Base-by-base conservation (phyloP, 37 sponge, comb jelly and placozoan genomes). In the Mnemiopsis leidyi region DNA sequence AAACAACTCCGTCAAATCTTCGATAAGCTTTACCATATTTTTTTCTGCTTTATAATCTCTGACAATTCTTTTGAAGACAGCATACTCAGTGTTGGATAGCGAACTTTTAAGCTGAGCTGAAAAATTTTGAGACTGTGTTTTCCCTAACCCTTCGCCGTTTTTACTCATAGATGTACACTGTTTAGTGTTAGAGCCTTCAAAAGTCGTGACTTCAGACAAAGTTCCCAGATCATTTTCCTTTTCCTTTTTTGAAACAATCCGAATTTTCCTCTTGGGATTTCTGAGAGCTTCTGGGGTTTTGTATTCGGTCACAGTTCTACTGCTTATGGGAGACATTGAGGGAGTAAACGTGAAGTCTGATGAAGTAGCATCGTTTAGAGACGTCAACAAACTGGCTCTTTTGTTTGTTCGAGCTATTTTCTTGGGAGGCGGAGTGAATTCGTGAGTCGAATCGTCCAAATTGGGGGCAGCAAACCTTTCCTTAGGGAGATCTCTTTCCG, bases 251-350 rank as follows among this genome's bases (percentile, higher is more conserved):
- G 32, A 3, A 39, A 85, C 90, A 40, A 85, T 13, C 23, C 36
- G 38, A 2, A 85, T 39, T 26, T 37, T 85, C 48, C 39, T 85
- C 23, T 61, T 38, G 23, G 90, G 90, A 38, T 85, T 38, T 33
- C 36, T 85, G 38, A 85, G 9, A 40, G 30, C 90, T 28, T 85
- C 90, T n/a, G 90, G 90, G 23, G 90, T 85, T 39, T 85, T 85
- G 90, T 36, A 85, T 1, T 85, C 90, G 0, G 33, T 21, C 5
- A 0, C 16, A 34, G 21, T 20, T 32, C 32, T 28, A 34, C 79
- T 77, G 18, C 35, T 77, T 31, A 77, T 1, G 7, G 79, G 79
- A 77, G 79, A 77, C 36, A 77, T 26, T 7, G 26, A 9, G 5
- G 79, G 79, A 32, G 79, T 13, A 16, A 77, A 34, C 5, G 34